Evolutionary conservation across 2,888 invertebrate species (phyloP).

Genomic region (Caenorhabditis afra): DNA sequence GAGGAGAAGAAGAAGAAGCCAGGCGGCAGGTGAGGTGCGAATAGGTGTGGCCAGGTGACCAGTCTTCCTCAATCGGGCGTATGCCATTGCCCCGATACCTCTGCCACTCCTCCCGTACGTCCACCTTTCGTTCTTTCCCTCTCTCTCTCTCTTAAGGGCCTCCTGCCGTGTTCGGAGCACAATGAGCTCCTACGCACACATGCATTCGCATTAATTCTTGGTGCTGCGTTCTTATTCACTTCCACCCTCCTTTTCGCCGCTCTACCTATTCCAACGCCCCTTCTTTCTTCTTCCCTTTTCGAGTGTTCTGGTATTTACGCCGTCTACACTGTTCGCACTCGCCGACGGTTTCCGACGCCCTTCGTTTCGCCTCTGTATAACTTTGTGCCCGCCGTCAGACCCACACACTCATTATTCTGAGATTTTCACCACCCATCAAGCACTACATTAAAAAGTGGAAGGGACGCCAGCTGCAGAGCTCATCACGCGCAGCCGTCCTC

Average conservation of each 20-base stretch:
- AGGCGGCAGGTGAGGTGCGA: slow-evolving; percentile 45
- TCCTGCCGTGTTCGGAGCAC: slow-evolving; percentile 50
- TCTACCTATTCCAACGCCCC: slow-evolving; percentile 5
- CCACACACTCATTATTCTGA: slow-evolving; percentile 14
- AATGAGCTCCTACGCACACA: slow-evolving; percentile 59
- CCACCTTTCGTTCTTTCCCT: slow-evolving; percentile 6
- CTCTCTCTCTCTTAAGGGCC: slow-evolving; percentile 37
- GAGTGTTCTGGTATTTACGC: slow-evolving; percentile 57
- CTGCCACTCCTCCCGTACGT: too few species aligned
- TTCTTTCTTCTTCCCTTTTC: slow-evolving; percentile 28
- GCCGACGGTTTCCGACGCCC: slow-evolving; percentile 25
- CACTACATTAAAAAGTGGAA: not conserved
- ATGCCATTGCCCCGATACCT: slow-evolving; percentile 18
- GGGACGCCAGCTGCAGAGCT: not conserved
- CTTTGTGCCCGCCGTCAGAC: slow-evolving; percentile 23
- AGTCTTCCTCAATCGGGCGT: slow-evolving; percentile 47
- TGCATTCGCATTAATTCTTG: slow-evolving; percentile 54
- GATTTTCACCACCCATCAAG: slow-evolving; percentile 23
- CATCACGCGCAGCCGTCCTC: not conserved
- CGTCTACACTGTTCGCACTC: slow-evolving; percentile 32
- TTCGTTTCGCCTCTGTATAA: slow-evolving; percentile 20
- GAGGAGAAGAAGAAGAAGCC: slow-evolving; percentile 35
- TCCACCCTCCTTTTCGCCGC: not conserved
- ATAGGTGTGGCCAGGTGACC: slow-evolving; percentile 61
- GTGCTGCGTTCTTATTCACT: slow-evolving; percentile 37